A percentile compares a stretch with the other conserved stretches of the same genome.
Conservation (phyloP, 1,140 invertebrate genomes). For the Cylas formicarius region DNA sequence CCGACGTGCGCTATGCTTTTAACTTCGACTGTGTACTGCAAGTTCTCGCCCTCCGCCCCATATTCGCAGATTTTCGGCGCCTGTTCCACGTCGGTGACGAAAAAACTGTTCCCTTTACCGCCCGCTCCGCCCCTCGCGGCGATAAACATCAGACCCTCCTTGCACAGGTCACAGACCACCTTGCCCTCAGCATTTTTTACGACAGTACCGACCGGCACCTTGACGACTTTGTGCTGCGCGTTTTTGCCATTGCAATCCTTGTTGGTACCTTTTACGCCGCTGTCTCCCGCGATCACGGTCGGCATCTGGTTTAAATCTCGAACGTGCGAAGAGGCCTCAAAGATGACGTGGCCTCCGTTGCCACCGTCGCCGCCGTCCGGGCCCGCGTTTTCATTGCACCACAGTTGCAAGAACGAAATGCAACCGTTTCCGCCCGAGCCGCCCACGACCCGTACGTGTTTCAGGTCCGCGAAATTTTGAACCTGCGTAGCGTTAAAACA, state of each 20-base stretch:
- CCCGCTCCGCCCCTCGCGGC: conserved; percentile 91
- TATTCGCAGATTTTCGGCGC: conserved; percentile 80
- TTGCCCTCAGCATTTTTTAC: conserved; percentile 56
- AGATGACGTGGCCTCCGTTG: conserved; percentile 93
- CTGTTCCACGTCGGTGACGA: conserved; percentile 73
- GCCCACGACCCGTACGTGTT: conserved; percentile 55
- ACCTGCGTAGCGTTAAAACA: no score
- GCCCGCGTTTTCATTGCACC: conserved; percentile 77
- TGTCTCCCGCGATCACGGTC: conserved; percentile 52
- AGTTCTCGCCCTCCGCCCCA: conserved; percentile 77
- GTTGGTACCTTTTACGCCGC: conserved; percentile 67
- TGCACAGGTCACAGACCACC: conserved; percentile 63
- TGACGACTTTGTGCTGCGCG: conserved; percentile 67
- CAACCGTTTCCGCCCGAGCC: conserved; percentile 91
- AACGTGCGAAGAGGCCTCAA: conserved; percentile 61
- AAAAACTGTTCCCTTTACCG: conserved; percentile 92
- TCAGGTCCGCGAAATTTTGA: conserved; percentile 63
- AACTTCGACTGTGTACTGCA: conserved; percentile 71
- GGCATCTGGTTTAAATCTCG: conserved; percentile 68
- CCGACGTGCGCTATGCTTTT: conserved; percentile 92
- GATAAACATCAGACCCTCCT: conserved; percentile 76
- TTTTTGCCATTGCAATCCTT: conserved; percentile 76
- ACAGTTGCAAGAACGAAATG: conserved; percentile 75
- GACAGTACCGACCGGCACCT: conserved; percentile 86
- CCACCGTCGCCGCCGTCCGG: conserved; percentile 97